Base-by-base conservation (phyloP, 2,113 vertebrate species). In the Donacobius atricapilla region DNA sequence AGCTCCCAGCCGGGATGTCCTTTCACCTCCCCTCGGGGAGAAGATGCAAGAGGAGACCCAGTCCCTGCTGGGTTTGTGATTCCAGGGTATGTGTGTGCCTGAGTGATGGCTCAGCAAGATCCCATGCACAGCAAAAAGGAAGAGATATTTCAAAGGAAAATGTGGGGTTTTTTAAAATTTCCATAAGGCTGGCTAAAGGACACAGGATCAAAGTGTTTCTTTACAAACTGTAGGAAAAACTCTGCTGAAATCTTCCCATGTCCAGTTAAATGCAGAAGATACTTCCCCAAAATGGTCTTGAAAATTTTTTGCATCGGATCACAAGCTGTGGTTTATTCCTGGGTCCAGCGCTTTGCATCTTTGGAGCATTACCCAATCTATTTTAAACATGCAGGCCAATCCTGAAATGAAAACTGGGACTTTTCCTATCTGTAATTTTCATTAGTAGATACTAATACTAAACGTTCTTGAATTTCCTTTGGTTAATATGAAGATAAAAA, bases 131-230 rank as follows among this genome's bases (percentile, higher is more conserved):
- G 44, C 30, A 58, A 24, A 58, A 30, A 24, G 11, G 20, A 65
- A 35, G 27, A 72, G 23, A 2, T 11, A 15, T 58, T 72, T 30
- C 28, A 17, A 68, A 44, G 13, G 24, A 35, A 61, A 61, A 7
- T 6, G 0, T 8, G 6, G 4, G 3, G 18, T 42, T 53, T 50
- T 14, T 8, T 5, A 4, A 8, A 23, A 5, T 40, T 47, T 72
- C 40, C 40, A n/a, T 53, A 6, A 25, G 10, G 12, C 12, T 42
- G 21, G 16, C 54, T 66, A 25, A 61, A 73, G n/a, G n/a, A 42
- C 25, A 39, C 7, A 18, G 17, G 11, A 64, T 45, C 37, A 15
- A 80, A 53, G 10, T 12, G 35, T 42, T 64, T 68, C 28, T 54
- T 83, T 58, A 40, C 12, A 51, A n/a, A 7, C 13, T 27, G 6